Percentiles rank a stretch among this genome's conserved stretches.
These are phyloP conservation scores for Macrocentrus cingulum DNA, from an alignment of 1,140 invertebrate genomes.

Conservation along the genomic window DNA sequence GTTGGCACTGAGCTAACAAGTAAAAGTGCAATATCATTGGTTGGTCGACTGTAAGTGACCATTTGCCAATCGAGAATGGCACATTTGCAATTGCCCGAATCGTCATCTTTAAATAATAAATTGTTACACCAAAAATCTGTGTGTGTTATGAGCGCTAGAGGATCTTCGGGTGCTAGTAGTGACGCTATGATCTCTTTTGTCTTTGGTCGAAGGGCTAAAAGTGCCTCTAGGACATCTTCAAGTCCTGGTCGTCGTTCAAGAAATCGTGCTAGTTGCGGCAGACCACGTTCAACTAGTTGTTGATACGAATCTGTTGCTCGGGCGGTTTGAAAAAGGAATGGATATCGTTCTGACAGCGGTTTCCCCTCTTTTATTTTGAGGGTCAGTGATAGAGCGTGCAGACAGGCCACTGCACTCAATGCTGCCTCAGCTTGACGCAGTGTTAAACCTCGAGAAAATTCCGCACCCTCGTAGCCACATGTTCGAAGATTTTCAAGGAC, in stretches of 20 bases:
- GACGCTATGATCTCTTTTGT: conserved; percentile 68
- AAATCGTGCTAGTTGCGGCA: conserved; percentile 72
- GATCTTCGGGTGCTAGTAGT: conserved; percentile 67
- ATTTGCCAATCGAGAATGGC: conserved; percentile 81
- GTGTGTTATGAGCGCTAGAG: conserved; percentile 72
- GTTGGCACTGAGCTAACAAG: conserved; percentile 75
- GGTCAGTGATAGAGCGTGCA: conserved; percentile 72
- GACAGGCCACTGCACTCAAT: conserved; percentile 67
- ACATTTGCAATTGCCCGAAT: conserved; percentile 61
- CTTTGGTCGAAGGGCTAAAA: conserved; percentile 60
- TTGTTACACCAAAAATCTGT: conserved; percentile 85
- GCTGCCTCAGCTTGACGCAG: conserved; percentile 67
- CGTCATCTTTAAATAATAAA: conserved; percentile 66
- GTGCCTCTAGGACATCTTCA: conserved; percentile 58
- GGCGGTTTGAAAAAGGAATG: conserved; percentile 75
- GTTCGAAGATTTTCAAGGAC: conserved; percentile 66
- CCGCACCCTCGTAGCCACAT: conserved; percentile 58
- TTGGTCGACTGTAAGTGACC: conserved; percentile 75
- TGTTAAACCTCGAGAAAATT: conserved; percentile 71
- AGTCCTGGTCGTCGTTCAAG: conserved; percentile 66
- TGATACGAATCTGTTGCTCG: conserved; percentile 76
- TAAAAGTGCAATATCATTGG: conserved; percentile 78
- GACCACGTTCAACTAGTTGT: conserved; percentile 71
- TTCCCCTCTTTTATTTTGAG: conserved; percentile 66
- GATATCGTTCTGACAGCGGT: conserved; percentile 67